These are phyloP conservation scores for Sceloporus undulatus DNA, from an alignment of 2,113 vertebrate species.

Conservation along the genomic window DNA sequence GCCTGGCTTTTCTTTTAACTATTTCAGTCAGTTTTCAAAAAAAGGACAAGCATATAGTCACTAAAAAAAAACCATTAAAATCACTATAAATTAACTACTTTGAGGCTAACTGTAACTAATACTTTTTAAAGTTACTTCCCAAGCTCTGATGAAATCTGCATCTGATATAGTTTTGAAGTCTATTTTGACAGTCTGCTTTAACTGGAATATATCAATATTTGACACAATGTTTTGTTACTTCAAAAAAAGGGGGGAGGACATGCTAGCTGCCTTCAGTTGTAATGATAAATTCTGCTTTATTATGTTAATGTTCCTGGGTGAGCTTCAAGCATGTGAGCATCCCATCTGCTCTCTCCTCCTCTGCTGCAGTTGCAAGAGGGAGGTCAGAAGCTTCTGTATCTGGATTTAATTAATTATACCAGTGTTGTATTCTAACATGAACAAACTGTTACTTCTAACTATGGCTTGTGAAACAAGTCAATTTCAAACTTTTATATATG, in stretches of 20 bases:
- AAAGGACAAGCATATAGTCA: too few species aligned
- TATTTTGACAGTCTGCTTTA: constrained; percentile 10
- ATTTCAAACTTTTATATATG: background rate
- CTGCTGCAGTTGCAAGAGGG: background rate
- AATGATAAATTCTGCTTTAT: background rate
- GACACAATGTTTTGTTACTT: background rate
- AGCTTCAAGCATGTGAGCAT: background rate
- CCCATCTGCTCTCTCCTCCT: background rate
- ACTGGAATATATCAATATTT: background rate
- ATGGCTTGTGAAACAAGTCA: background rate
- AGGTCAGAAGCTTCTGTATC: background rate
- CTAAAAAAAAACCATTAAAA: background rate
- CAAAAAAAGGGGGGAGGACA: background rate
- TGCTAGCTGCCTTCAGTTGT: background rate
- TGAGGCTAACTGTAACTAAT: background rate
- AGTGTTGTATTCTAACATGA: background rate
- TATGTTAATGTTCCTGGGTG: background rate
- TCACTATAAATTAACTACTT: background rate
- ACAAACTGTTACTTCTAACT: background rate
- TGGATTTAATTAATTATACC: too few species aligned
- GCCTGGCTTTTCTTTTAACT: too few species aligned
- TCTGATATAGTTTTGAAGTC: background rate
- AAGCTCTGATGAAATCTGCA: constrained; percentile 4
- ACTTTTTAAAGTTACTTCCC: background rate
- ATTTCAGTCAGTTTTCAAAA: too few species aligned